These are phyloP conservation scores for Drosophila neotestacea DNA, from an alignment of 2,888 invertebrate species.

Conservation along the genomic window DNA sequence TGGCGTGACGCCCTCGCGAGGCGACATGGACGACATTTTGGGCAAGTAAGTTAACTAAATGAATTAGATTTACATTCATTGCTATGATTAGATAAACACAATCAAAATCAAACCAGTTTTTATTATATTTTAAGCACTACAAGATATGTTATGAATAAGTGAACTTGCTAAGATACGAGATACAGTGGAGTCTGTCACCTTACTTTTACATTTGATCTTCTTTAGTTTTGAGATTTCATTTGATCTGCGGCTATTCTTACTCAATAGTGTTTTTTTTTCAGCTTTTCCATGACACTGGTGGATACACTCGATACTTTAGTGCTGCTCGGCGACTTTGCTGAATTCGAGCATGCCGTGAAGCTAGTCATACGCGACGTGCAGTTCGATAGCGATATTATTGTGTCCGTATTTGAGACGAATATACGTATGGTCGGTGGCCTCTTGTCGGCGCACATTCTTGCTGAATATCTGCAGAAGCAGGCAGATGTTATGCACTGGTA, in stretches of 20 bases:
- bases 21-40: conserved; percentile 97
- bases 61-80: not conserved
- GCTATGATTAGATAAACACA: not conserved
- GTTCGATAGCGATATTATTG: conserved; percentile 97
- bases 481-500: conserved; percentile 93
- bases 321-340: conserved; percentile 95
- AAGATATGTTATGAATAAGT: not conserved
- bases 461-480: conserved; percentile 91
- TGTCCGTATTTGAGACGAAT: conserved; percentile 99
- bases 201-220: not conserved
- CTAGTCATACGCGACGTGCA: conserved; percentile 93
- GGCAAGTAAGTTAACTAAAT: conserved; percentile 92
- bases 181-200: not conserved
- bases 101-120: conserved; percentile 3
- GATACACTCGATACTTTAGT: conserved; percentile 97
- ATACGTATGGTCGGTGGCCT: conserved; percentile 98
- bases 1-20: conserved; percentile 95
- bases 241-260: not conserved
- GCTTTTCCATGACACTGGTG: conserved; percentile 97
- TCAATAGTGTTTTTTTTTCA: conserved; percentile 87
- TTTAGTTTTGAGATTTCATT: not conserved
- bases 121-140: not conserved
- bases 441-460: conserved; percentile 95
- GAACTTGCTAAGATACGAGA: not conserved
- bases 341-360: conserved; percentile 96